Percentiles rank a stretch among this genome's conserved stretches.
These are phyloP conservation scores for Ictalurus punctatus DNA, from an alignment of 2,113 vertebrate genomes.

Conservation along the genomic window DNA sequence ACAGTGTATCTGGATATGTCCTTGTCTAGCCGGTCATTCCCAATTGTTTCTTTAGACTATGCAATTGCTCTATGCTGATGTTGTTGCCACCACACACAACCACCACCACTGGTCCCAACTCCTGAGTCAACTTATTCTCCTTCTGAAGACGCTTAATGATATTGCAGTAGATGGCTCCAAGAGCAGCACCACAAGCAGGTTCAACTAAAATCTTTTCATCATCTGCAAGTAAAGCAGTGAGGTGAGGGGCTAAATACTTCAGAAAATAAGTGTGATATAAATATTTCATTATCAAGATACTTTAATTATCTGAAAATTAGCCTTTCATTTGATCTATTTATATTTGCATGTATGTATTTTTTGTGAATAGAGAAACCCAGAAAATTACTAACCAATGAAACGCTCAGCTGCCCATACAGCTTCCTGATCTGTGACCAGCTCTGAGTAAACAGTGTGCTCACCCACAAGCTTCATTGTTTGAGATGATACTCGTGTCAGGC, in stretches of 20 bases:
- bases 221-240: slow-evolving; percentile 67
- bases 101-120: slow-evolving; percentile 74
- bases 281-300: not conserved
- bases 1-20: not conserved
- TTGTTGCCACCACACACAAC: slow-evolving; percentile 87
- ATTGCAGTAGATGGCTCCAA: slow-evolving; percentile 83
- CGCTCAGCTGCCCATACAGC: slow-evolving; percentile 79
- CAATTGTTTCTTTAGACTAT: slow-evolving; percentile 68
- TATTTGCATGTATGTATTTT: not conserved
- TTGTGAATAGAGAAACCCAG: not conserved
- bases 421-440: slow-evolving; percentile 82
- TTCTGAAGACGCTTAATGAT: slow-evolving; percentile 76
- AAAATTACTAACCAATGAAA: slow-evolving; percentile 81
- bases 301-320: not conserved
- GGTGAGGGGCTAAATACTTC: not conserved
- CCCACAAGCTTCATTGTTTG: slow-evolving; percentile 77
- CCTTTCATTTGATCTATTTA: no score
- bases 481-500: slow-evolving; percentile 77
- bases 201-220: slow-evolving; percentile 90
- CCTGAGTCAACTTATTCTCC: slow-evolving; percentile 69
- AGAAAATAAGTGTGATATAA: not conserved
- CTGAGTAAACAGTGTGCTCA: slow-evolving; percentile 76
- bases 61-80: slow-evolving; percentile 75
- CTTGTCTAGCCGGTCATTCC: slow-evolving; percentile 1
- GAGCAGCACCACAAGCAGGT: slow-evolving; percentile 82